Evolutionary conservation across 2,888 invertebrate genomes (phyloP).

Genomic region (Conops quadrifasciatus): DNA sequence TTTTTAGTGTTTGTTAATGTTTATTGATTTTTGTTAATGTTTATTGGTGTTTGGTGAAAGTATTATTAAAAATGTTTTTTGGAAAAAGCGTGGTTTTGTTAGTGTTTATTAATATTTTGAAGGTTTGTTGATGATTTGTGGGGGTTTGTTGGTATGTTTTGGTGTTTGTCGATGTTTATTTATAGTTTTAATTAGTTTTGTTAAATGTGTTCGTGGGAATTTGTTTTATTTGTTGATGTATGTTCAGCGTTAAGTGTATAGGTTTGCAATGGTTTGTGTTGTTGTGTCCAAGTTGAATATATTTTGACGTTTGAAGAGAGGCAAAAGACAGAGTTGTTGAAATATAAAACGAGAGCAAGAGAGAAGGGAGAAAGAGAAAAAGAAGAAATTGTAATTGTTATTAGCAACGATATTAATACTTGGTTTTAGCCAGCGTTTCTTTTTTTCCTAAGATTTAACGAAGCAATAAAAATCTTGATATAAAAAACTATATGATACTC

Average conservation of each 20-base stretch:
- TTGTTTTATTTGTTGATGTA: slow-evolving; percentile 31
- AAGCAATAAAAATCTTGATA: neutral
- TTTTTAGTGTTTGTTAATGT: slow-evolving; percentile 41
- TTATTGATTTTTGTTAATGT: slow-evolving; percentile 26
- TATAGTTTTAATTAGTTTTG: slow-evolving; percentile 36
- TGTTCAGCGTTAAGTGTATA: slow-evolving; percentile 20
- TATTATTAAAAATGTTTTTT: no score
- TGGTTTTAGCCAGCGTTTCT: slow-evolving; percentile 8
- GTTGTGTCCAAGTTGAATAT: slow-evolving; percentile 20
- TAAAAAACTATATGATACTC: neutral
- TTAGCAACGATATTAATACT: slow-evolving; percentile 22
- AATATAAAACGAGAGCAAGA: slow-evolving; percentile 23
- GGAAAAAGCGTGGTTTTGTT: no score
- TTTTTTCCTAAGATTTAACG: slow-evolving; percentile 3
- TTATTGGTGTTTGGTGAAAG: slow-evolving; percentile 34
- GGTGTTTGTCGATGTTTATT: slow-evolving; percentile 26
- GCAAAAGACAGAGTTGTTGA: slow-evolving; percentile 7
- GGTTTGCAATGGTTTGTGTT: slow-evolving; percentile 10
- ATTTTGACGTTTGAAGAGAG: slow-evolving; percentile 29
- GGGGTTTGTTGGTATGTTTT: neutral
- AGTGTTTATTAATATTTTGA: no score
- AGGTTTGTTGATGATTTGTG: no score
- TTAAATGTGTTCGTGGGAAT: slow-evolving; percentile 27
- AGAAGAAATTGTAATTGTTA: slow-evolving; percentile 34
- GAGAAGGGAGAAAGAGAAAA: slow-evolving; percentile 29